A percentile compares a stretch with the other conserved stretches of the same genome.
Evolutionary conservation across 2,113 vertebrate species (phyloP).

Genomic region (Pitta sordida): DNA sequence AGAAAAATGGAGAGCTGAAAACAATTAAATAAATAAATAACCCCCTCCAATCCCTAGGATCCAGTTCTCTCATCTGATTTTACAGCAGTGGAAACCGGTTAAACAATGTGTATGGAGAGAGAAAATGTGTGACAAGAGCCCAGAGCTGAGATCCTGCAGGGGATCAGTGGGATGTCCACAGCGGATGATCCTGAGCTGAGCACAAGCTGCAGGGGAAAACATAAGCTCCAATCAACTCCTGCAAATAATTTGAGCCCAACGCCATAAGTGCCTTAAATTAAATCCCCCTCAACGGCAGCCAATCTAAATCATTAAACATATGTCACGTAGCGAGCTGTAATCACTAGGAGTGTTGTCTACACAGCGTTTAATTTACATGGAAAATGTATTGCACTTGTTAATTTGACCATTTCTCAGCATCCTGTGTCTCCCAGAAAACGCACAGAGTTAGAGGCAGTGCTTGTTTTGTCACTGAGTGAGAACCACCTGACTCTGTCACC

Average conservation of each 20-base stretch:
- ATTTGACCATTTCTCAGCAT: neutral
- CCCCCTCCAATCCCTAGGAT: no score
- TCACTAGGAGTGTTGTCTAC: neutral
- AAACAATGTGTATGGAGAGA: neutral
- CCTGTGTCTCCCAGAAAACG: neutral
- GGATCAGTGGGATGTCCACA: neutral
- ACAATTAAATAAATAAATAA: neutral
- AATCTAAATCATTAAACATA: slow-evolving; percentile 48
- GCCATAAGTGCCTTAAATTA: slow-evolving; percentile 57
- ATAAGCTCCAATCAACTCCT: slow-evolving; percentile 53
- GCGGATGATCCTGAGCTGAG: slow-evolving; percentile 30
- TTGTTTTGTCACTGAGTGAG: neutral
- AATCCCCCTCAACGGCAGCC: slow-evolving; percentile 53
- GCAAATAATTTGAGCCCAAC: slow-evolving; percentile 49
- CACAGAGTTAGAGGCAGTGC: neutral
- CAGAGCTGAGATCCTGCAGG: neutral
- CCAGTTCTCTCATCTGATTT: neutral
- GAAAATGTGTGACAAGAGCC: neutral
- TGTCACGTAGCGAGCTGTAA: slow-evolving; percentile 13
- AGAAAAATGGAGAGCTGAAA: neutral
- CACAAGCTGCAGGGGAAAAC: slow-evolving; percentile 30
- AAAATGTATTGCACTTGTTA: neutral
- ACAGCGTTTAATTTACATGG: neutral
- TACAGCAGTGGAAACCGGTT: neutral
- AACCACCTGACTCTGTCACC: neutral